Evolutionary conservation across 1,140 invertebrate species (phyloP), one percentile per base, ranked within the genome.

Genomic region (Sarcophaga bullata): DNA sequence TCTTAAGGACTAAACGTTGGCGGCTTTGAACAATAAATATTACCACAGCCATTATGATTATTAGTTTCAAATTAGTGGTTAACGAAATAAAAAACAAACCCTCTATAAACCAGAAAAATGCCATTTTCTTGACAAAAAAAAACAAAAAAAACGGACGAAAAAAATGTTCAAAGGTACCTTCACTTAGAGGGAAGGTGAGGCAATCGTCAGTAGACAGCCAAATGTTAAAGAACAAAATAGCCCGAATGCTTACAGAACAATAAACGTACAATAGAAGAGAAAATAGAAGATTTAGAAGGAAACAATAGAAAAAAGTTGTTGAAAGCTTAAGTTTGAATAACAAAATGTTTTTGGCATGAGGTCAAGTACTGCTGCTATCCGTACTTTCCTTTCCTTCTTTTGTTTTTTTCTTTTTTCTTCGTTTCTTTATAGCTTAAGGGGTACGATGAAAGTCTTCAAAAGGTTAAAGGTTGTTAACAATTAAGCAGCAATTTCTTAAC

Each of bases 31-130:
- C 25, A 37, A 37, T 37, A 37, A 50, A 17, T 78, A 78, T 50
- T 19, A 78, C 75, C 50, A 78, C 48, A 72, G 37, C 75, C 48
- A 78, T 78, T 78, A 78, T 78, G 75, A 78, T 78, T 78, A 78
- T 78, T 78, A 78, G 48, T 78, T 78, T 78, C n/a, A 78, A 78
- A 78, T 78, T 78, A 78, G 75, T 52, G 75, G n/a, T 78, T 78
- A 52, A 52, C n/a, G n/a, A 19, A 78, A 37, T 1, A 4, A 37
- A 37, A 37, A 37, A 37, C n/a, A 37, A 37, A 19, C 49, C 49
- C 48, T 37, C 25, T 78, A 78, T 48, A 52, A 68, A 68, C 62
- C 62, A 68, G 62, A 68, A 68, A 68, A 68, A 68, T 68, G 62
- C n/a, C n/a, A 68, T 17, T 68, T 68, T 78, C 8, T 37, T 13